Evolutionary conservation across 2,888 invertebrate genomes (phyloP), one percentile per base, ranked within the genome.

Genomic region (Ophion obscuratus): DNA sequence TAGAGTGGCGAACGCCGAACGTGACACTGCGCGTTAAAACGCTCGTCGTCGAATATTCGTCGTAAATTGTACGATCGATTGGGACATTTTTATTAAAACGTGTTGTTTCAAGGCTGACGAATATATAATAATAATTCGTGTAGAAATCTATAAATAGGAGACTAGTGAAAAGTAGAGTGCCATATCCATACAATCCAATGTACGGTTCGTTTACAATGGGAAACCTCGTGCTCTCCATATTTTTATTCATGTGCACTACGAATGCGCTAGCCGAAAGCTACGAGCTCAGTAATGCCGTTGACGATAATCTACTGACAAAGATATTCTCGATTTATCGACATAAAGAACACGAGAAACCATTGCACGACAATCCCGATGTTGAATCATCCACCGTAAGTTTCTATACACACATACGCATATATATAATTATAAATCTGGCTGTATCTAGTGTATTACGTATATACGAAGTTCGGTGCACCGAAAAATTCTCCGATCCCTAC

Each of bases 321-420:
- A 67, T 73, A 66, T 40, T 73, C 53, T 40, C 44, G 31, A 11
- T 86, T 57, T 11, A 36, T 61, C 66, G 68, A 17, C 24, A 9
- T 1, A 47, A 66, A 11, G n/a, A 44, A 17, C 3, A 44, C 44
- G 17, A 24, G 7, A 17, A 9, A 24, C 44, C 24, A 14, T 11
- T 95, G 94, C 0, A 86, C 17, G 78, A 83, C 80, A 68, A 87
- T 88, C 91, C 93, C 5, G 92, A 93, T 78, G 89, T 90, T 36
- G 90, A 89, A 79, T 89, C 92, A 20, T 81, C 90, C 36, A 91
- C 92, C 61, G 93, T 93, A 87, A 91, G 92, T 90, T 74, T 31
- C 31, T 31, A 31, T 31, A 31, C 31, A 31, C 4, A 11, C 9
- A 14, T 20, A 67, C 11, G 20, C 27, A 20, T 31, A 17, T 24